Evolutionary conservation across 2,797 vertebrate genomes (phyloP), one percentile per base, ranked within the genome.

Genomic region (Cryptoblepharus egeriae): DNA sequence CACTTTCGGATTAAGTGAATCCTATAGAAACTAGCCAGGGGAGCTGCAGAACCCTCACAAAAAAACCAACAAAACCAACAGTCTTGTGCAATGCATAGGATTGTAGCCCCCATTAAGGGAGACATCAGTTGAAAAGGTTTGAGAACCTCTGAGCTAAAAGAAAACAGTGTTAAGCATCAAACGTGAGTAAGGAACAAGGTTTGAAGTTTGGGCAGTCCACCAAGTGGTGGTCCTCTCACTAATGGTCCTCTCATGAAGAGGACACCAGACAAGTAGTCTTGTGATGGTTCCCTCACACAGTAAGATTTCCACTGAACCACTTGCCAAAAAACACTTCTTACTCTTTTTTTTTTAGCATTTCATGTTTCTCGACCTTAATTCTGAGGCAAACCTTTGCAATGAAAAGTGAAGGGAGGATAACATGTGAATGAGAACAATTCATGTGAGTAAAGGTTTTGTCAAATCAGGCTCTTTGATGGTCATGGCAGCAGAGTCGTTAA

Each of bases 401-500:
- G 80, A 83, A 84, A 78, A 86, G 78, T 85, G 20, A 78, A 83
- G 68, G 70, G 88, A 61, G 82, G 79, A 37, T 84, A 68, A 79
- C n/a, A 0, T 45, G 49, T 83, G 87, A 87, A 75, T 90, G 90
- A 88, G 85, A 93, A 71, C 79, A 88, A 91, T 88, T 92, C 89
- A 90, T 88, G 84, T 88, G 91, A 88, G 92, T 61, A 88, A 88
- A 82, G 49, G 11, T 90, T 93, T 90, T 81, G 9, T 87, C 88
- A 88, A 80, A 84, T 49, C 15, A 55, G 52, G 8, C 32, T 90
- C 69, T 79, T 90, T 86, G 79, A 90, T 88, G 90, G 88, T 77
- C 89, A 90, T 88, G 80, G 85, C 81, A 93, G 88, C 89, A 81
- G 63, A 89, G 83, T 91, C 88, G 81, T 85, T 85, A 89, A 61